Evolutionary conservation across 1,140 invertebrate species (phyloP).

Genomic region (Zaprionus inermis): DNA sequence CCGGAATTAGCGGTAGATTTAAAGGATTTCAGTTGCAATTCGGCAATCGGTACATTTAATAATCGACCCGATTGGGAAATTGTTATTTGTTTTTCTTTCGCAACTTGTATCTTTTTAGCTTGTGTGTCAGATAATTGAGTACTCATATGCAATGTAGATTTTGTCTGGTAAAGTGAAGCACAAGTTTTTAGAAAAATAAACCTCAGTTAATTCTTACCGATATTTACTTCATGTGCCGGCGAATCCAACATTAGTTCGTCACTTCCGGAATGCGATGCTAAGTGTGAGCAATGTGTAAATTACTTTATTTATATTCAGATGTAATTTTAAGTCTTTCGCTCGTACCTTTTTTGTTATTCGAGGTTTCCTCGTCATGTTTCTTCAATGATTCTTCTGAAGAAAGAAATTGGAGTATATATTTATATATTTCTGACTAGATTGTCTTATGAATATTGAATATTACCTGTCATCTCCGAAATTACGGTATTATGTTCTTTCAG

Average conservation of each 20-base stretch:
- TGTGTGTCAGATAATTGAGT: slow-evolving; percentile 72
- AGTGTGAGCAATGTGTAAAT: not conserved
- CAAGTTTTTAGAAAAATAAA: slow-evolving; percentile 54
- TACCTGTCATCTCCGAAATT: not conserved
- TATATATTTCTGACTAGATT: too few relatives aligned
- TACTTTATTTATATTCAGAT: too few relatives aligned
- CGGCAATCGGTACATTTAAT: slow-evolving; percentile 57
- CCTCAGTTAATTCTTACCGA: slow-evolving; percentile 53
- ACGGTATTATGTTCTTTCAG: not conserved
- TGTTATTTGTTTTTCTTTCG: slow-evolving; percentile 55
- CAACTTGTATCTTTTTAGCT: slow-evolving; percentile 51
- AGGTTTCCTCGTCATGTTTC: not conserved
- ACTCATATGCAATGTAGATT: slow-evolving; percentile 62
- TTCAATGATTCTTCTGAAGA: not conserved
- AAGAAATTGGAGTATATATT: not conserved
- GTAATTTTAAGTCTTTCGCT: too few relatives aligned
- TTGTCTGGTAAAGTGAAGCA: slow-evolving; percentile 73
- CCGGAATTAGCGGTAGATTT: slow-evolving; percentile 47
- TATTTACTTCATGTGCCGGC: slow-evolving; percentile 54
- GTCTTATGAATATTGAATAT: not conserved
- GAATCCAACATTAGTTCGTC: slow-evolving; percentile 1
- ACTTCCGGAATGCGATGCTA: not conserved
- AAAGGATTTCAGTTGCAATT: slow-evolving; percentile 69
- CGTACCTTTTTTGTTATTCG: not conserved
- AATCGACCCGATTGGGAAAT: slow-evolving; percentile 52